A percentile compares a stretch with the other conserved stretches of the same genome.
Conservation (phyloP, 2,888 invertebrate genomes). For the Euzetes globulus region DNA sequence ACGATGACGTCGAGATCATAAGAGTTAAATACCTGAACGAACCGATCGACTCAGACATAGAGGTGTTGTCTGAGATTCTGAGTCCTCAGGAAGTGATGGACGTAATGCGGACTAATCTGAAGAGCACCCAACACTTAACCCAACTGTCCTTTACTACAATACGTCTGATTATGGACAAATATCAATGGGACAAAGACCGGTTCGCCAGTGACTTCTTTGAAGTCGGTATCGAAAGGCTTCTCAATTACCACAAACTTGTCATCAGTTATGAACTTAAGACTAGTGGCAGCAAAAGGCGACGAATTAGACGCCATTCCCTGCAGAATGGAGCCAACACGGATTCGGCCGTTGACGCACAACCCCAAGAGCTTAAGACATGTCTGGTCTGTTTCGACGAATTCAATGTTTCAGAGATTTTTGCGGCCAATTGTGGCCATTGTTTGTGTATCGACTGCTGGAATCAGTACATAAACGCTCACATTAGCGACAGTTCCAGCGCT, state of each 20-base stretch:
- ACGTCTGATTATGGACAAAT: not conserved
- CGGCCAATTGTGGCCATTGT: not conserved
- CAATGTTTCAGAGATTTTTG: not conserved
- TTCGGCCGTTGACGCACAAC: not conserved
- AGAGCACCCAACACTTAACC: not conserved
- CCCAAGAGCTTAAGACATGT: not conserved
- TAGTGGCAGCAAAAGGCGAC: not conserved
- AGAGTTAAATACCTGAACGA: not conserved
- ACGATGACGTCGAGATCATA: not conserved
- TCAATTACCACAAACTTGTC: not conserved
- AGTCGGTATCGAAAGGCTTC: not conserved
- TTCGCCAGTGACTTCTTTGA: not conserved
- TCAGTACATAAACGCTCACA: slow-evolving; percentile 52
- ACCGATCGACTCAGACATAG: not conserved
- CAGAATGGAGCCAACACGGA: not conserved
- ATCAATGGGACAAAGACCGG: not conserved
- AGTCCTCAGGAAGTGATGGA: not conserved
- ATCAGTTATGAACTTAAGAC: not conserved
- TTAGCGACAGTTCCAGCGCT: slow-evolving; percentile 50
- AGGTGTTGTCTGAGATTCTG: not conserved
- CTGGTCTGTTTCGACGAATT: not conserved
- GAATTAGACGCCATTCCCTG: not conserved
- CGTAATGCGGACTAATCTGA: not conserved
- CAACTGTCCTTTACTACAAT: not conserved
- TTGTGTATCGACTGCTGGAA: slow-evolving; percentile 49